A percentile compares a stretch with the other conserved stretches of the same genome.
Conservation (phyloP, 2,888 invertebrate genomes). For the Seira musarum region DNA sequence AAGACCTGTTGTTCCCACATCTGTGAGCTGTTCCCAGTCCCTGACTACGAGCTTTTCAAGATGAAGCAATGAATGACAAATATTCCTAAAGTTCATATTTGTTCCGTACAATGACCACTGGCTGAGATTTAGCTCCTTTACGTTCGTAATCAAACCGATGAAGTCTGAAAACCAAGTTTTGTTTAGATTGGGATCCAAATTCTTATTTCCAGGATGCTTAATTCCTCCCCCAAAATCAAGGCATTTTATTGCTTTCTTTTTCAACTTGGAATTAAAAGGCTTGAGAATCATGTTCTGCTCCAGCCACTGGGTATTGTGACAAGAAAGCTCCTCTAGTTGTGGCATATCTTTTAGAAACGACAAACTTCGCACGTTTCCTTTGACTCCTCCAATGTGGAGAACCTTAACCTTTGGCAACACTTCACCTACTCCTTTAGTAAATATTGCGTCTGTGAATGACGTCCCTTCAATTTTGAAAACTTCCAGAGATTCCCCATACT, state of each 20-base stretch:
- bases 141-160: constrained; percentile 35
- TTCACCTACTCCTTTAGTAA: constrained; percentile 32
- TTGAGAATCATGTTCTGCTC: constrained; percentile 57
- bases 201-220: constrained; percentile 47
- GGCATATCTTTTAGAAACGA: constrained; percentile 56
- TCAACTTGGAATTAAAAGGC: constrained; percentile 45
- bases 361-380: constrained; percentile 50
- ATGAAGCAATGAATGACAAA: constrained; percentile 54
- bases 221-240: constrained; percentile 53
- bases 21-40: constrained; percentile 64
- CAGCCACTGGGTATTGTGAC: constrained; percentile 63
- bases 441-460: constrained; percentile 54
- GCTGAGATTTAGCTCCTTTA: constrained; percentile 59
- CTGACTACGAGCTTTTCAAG: constrained; percentile 58
- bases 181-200: constrained; percentile 51
- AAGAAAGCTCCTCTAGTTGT: constrained; percentile 57
- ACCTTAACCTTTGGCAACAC: constrained; percentile 53
- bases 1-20: constrained; percentile 63
- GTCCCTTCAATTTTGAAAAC: constrained; percentile 61
- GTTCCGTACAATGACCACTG: constrained; percentile 63
- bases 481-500: constrained; percentile 61
- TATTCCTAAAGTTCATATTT: constrained; percentile 62
- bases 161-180: constrained; percentile 62
- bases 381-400: constrained; percentile 61
- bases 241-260: constrained; percentile 18